Base-by-base conservation (phyloP, 1,140 invertebrate genomes). In the Armadillidium nasatum region DNA sequence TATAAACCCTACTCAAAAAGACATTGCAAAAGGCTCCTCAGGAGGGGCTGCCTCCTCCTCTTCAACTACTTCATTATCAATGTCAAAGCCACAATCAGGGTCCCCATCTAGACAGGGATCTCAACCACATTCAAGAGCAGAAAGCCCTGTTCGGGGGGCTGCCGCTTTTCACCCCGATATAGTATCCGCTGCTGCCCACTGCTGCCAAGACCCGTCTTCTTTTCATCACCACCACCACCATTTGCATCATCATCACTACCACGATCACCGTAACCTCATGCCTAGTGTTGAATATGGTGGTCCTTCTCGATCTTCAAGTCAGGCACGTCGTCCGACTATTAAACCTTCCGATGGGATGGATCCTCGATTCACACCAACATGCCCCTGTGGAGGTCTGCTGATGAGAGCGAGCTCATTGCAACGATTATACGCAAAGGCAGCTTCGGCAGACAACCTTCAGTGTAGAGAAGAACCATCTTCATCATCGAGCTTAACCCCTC, bases 91-190 rank as follows among this genome's bases (percentile, higher is more conserved):
- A 70, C 69, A 72, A 33, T 72, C 74, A 66, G 15, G 73, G 73
- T 46, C 73, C 21, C 66, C 74, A 7, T 76, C 78, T 46, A 71
- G 54, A 44, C 46, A 50, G 7, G 19, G 67, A 10, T 77, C 76
- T 54, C 68, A 73, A 13, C 76, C 76, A 21, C 71, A 73, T 13
- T 75, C 76, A 67, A 70, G 74, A 67, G 72, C 72, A 2, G 68
- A 46, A 19, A 76, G 73, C 23, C 76, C 77, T 6, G 68, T 74
- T 44, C 75, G 76, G 22, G 79, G 77, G 45, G 79, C 79, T 9
- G 79, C 79, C 68, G 77, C 77, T 23, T 80, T 74, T 67, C 79
- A 80, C 68, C 79, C 79, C n/a, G 79, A 80, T 69, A 46, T 80
- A 13, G 79, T 80, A 22, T 73, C 77, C 44, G 54, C 74, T 4